These are phyloP conservation scores for Oenanthe oenanthe DNA, from an alignment of 2,113 vertebrate species.

Conservation along the genomic window DNA sequence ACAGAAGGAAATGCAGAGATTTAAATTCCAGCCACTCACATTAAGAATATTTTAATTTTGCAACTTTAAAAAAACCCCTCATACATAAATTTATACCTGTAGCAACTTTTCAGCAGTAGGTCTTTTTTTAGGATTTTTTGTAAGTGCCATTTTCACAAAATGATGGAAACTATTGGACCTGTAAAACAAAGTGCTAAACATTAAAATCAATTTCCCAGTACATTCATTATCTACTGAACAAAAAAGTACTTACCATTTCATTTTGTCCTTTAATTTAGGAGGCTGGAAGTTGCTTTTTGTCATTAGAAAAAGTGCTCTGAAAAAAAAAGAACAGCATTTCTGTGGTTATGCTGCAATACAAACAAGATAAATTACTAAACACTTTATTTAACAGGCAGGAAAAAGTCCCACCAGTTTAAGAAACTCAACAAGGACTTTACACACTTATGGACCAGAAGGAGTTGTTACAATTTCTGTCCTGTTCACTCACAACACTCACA, in stretches of 20 bases:
- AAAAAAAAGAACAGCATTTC: not conserved
- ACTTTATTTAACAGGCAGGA: not conserved
- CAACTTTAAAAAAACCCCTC: not conserved
- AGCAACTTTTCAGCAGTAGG: conserved; percentile 94
- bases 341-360: not conserved
- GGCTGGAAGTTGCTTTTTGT: conserved; percentile 99
- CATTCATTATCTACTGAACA: not conserved
- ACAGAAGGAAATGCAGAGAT: not conserved
- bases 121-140: conserved; percentile 97
- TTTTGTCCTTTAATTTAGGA: conserved; percentile 97
- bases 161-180: conserved; percentile 99
- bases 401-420: not conserved
- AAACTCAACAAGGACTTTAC: not conserved
- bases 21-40: not conserved
- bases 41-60: not conserved
- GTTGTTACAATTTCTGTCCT: not conserved
- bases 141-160: conserved; percentile 97
- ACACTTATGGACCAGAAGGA: not conserved
- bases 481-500: not conserved
- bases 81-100: conserved; percentile 80
- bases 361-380: not conserved
- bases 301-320: conserved; percentile 97
- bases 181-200: conserved; percentile 37
- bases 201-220: not conserved
- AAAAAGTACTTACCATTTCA: conserved; percentile 87